Conservation (phyloP, 2,113 vertebrate genomes). For the Nyctereutes procyonoides region DNA sequence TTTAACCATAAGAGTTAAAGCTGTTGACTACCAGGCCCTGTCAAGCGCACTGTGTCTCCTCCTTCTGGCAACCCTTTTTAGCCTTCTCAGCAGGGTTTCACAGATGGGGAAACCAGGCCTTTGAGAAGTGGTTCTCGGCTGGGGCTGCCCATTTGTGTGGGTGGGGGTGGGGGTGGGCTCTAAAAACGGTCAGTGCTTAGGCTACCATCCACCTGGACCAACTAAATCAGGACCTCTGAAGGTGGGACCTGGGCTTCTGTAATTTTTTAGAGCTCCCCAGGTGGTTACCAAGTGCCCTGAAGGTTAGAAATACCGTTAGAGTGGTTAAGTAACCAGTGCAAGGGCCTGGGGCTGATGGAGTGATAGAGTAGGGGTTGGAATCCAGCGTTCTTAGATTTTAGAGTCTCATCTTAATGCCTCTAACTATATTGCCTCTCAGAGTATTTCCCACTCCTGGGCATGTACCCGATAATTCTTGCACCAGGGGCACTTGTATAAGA, state of each 20-base stretch:
- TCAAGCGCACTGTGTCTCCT: background rate
- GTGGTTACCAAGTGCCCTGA: background rate
- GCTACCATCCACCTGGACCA: background rate
- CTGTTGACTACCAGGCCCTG: background rate
- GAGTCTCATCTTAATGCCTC: background rate
- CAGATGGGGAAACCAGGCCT: background rate
- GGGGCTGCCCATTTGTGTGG: background rate
- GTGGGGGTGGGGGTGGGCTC: background rate
- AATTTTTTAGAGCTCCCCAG: background rate
- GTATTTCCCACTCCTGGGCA: background rate
- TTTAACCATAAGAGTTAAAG: background rate
- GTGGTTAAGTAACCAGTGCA: background rate
- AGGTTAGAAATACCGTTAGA: background rate
- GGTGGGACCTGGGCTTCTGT: background rate
- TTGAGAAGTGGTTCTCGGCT: background rate
- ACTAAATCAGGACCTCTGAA: slow-evolving; percentile 2
- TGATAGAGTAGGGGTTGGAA: background rate
- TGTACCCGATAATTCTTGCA: background rate
- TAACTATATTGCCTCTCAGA: background rate
- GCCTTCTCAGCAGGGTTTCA: background rate
- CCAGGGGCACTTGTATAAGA: background rate
- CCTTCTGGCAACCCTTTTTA: background rate
- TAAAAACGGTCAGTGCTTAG: background rate
- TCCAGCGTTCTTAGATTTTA: background rate
- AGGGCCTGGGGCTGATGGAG: background rate